Conservation (phyloP, 2,888 invertebrate species). For the Scrobipalpa costella region DNA sequence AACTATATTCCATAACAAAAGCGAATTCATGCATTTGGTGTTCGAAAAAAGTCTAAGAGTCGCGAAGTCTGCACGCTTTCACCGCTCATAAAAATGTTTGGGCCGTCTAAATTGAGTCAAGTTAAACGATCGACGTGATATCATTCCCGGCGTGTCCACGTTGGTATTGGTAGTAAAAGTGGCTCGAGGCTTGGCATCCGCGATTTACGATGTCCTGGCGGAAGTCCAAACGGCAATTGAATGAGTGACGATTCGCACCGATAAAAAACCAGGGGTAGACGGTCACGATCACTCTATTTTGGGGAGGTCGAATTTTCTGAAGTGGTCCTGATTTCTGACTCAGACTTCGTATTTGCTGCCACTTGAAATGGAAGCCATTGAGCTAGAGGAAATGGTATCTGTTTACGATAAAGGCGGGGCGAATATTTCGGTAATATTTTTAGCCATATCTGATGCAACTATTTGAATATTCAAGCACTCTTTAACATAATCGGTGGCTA, state of each 20-base stretch:
- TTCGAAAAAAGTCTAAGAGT: conserved; percentile 32
- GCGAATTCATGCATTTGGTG: conserved; percentile 8
- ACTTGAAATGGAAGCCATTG: conserved; percentile 66
- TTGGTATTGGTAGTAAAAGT: conserved; percentile 49
- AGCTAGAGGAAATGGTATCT: conserved; percentile 68
- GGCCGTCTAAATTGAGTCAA: conserved; percentile 28
- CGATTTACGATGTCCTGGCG: conserved; percentile 65
- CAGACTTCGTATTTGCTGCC: conserved; percentile 51
- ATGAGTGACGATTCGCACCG: conserved; percentile 74
- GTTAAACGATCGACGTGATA: conserved; percentile 45
- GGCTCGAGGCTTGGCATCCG: conserved; percentile 61
- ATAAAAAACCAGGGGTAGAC: conserved; percentile 67
- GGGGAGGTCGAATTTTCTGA: conserved; percentile 67
- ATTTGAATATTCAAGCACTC: neutral
- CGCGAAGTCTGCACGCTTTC: conserved; percentile 41
- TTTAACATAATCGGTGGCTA: neutral
- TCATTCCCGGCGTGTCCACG: conserved; percentile 52
- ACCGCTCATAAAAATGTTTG: conserved; percentile 40
- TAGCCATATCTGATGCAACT: conserved; percentile 21
- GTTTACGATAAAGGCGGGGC: conserved; percentile 53
- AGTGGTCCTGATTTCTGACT: conserved; percentile 73
- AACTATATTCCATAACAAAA: conserved; percentile 31
- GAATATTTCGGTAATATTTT: conserved; percentile 42
- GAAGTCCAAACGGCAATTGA: conserved; percentile 74
- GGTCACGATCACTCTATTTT: conserved; percentile 72